phyloP scores from a whole-genome alignment of 2,888 invertebrate species.

The Stenoptilia bipunctidactyla region DNA sequence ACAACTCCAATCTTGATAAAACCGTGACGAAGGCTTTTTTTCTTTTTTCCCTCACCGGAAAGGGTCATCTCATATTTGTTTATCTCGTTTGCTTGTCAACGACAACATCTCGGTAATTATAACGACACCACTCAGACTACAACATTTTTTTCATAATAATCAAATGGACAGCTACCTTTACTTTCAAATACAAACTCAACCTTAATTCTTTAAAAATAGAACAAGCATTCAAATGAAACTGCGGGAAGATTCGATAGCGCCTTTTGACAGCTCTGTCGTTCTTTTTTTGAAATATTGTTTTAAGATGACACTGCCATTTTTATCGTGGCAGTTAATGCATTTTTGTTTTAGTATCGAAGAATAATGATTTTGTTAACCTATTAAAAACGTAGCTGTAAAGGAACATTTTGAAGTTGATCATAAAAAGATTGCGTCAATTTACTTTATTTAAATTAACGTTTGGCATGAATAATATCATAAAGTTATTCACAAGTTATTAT shows the following conservation, averaged over 20 bases:
- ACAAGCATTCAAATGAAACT: neutral
- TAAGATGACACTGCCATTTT: constrained; percentile 57
- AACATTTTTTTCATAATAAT: neutral
- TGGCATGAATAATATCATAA: too few relatives aligned
- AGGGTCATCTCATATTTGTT: constrained; percentile 57
- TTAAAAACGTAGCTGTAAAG: too few relatives aligned
- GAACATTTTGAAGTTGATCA: too few relatives aligned
- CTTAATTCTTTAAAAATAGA: neutral
- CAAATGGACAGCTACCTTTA: neutral
- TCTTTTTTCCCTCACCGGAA: constrained; percentile 35
- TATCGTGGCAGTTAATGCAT: constrained; percentile 7
- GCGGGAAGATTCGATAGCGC: neutral
- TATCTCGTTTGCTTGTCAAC: constrained; percentile 54
- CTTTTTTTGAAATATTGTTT: constrained; percentile 46
- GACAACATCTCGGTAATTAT: constrained; percentile 16
- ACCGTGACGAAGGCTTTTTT: constrained; percentile 25
- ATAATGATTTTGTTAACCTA: too few relatives aligned
- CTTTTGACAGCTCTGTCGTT: constrained; percentile 28
- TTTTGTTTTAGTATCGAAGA: too few relatives aligned
- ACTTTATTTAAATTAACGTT: too few relatives aligned
- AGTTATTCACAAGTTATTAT: too few relatives aligned
- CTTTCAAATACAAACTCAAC: neutral
- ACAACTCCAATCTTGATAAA: constrained; percentile 29
- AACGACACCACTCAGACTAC: constrained; percentile 1
- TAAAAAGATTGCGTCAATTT: too few relatives aligned